Evolutionary conservation across 2,113 vertebrate species (phyloP).

Genomic region (Fulmarus glacialis): DNA sequence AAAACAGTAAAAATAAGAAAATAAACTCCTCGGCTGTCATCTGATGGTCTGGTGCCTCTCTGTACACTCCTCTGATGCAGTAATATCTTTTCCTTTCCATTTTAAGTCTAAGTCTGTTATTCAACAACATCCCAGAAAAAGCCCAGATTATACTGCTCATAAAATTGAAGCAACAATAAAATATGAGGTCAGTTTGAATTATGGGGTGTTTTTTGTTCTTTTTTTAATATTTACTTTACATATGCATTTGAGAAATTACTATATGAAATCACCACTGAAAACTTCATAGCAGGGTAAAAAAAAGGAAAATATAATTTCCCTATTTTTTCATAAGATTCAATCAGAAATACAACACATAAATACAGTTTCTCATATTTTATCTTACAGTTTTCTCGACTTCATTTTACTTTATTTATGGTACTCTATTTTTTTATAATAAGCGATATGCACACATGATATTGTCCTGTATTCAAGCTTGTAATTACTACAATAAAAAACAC

Average conservation of each 20-base stretch:
- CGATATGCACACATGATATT: not conserved
- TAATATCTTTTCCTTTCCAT: not conserved
- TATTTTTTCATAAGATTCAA: not conserved
- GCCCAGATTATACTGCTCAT: not conserved
- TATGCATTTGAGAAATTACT: not conserved
- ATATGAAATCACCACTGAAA: not conserved
- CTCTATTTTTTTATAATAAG: not conserved
- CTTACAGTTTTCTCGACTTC: not conserved
- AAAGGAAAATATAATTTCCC: not conserved
- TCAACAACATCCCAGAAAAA: not conserved
- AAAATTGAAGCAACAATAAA: not conserved
- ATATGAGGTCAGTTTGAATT: not conserved
- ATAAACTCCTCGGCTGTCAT: not conserved
- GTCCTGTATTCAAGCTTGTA: not conserved
- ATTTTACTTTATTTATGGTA: not conserved
- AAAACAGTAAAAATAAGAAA: conserved; percentile 9
- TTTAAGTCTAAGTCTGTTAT: not conserved
- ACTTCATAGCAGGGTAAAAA: not conserved
- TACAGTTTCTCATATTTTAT: not conserved
- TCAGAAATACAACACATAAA: not conserved
- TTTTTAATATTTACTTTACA: not conserved
- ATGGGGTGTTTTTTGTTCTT: not conserved
- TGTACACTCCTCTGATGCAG: not conserved
- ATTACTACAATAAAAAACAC: not conserved
- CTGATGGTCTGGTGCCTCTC: not conserved